A percentile compares a stretch with the other conserved stretches of the same genome.
phyloP scores from a whole-genome alignment of 2,888 invertebrate genomes.

The Oegoconia quadripuncta region DNA sequence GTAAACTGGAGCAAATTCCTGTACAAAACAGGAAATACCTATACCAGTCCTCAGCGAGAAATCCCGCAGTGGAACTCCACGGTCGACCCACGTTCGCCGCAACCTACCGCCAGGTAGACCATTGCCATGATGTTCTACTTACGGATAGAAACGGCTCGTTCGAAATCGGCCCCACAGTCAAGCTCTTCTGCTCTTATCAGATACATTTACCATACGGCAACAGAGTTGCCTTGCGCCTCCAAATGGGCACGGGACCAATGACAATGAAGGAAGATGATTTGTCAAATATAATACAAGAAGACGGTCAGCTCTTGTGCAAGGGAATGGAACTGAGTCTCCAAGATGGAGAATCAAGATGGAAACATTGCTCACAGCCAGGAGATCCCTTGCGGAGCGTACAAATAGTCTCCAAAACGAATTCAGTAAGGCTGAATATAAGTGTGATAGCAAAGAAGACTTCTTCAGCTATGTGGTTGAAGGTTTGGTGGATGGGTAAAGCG shows the following conservation, averaged over 20 bases:
- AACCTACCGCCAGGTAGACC: constrained; percentile 83
- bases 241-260: constrained; percentile 74
- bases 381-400: constrained; percentile 79
- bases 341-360: constrained; percentile 79
- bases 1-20: constrained; percentile 84
- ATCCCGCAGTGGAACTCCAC: constrained; percentile 77
- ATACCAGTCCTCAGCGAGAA: constrained; percentile 74
- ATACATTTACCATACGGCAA: constrained; percentile 86
- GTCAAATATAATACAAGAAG: constrained; percentile 58
- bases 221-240: constrained; percentile 80
- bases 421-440: constrained; percentile 71
- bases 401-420: constrained; percentile 79
- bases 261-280: constrained; percentile 47
- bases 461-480: constrained; percentile 75
- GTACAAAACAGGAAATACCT: constrained; percentile 76
- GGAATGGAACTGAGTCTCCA: constrained; percentile 79
- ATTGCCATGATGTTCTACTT: constrained; percentile 85
- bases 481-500: constrained; percentile 82
- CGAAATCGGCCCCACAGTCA: constrained; percentile 79
- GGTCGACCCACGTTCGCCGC: constrained; percentile 83
- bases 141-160: constrained; percentile 82
- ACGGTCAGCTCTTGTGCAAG: constrained; percentile 61
- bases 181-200: constrained; percentile 82
- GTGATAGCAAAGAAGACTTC: constrained; percentile 57
- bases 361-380: constrained; percentile 79